Conservation (phyloP, 53 echinoderm and acorn worm species). For the Temnopleurus reevesii region DNA sequence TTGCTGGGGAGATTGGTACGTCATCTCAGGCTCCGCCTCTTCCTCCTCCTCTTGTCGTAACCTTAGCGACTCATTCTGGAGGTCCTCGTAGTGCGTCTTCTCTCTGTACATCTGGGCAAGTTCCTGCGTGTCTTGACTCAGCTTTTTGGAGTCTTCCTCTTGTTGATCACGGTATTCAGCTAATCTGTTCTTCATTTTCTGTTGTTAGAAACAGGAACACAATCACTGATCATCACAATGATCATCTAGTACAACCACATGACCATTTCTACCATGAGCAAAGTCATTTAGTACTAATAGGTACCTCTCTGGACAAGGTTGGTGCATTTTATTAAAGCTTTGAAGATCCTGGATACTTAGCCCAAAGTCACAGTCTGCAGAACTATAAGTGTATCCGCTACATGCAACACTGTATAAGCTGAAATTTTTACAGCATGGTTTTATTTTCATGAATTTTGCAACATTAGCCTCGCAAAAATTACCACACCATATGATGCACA, state of each 20-base stretch:
- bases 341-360: too few species aligned
- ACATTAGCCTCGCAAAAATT: too few species aligned
- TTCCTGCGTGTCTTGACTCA: slow-evolving; percentile 79
- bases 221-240: too few species aligned
- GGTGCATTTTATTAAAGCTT: too few species aligned
- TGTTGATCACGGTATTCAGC: slow-evolving; percentile 80
- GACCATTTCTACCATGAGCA: background rate
- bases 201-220: background rate
- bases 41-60: background rate
- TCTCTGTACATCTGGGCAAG: slow-evolving; percentile 79
- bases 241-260: background rate
- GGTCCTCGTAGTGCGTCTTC: slow-evolving; percentile 92
- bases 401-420: too few species aligned
- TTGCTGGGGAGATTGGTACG: background rate
- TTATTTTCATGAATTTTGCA: too few species aligned
- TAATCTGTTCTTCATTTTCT: slow-evolving; percentile 98
- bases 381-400: too few species aligned
- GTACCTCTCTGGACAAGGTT: too few species aligned
- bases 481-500: too few species aligned
- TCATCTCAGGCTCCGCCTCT: background rate
- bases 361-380: too few species aligned
- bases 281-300: too few species aligned
- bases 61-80: slow-evolving; percentile 77
- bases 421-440: too few species aligned
- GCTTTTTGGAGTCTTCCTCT: slow-evolving; percentile 70